Evolutionary conservation across 2,888 invertebrate genomes (phyloP).

Genomic region (Arrhopalites spinosus): DNA sequence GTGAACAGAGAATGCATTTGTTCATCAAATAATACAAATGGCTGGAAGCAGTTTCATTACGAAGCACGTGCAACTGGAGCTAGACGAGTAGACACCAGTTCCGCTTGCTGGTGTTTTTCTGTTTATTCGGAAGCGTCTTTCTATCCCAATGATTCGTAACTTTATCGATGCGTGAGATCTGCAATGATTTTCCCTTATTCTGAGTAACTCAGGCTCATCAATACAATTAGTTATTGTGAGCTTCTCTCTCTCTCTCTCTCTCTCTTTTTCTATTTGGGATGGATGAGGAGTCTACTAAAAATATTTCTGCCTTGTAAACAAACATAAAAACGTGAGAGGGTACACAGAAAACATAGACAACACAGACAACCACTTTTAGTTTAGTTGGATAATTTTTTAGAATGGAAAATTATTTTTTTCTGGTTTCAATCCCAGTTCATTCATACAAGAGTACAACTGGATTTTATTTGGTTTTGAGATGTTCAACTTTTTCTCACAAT

Average conservation of each 20-base stretch:
- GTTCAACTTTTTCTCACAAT: too few relatives aligned
- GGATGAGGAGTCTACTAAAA: too few relatives aligned
- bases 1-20: constrained; percentile 34
- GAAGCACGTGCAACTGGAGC: constrained; percentile 33
- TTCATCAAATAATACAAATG: constrained; percentile 32
- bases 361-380: too few relatives aligned
- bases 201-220: constrained; percentile 9
- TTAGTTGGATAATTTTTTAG: too few relatives aligned
- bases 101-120: neutral
- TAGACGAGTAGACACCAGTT: constrained; percentile 3
- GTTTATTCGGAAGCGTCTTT: constrained; percentile 26
- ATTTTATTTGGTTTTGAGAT: too few relatives aligned
- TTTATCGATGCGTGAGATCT: constrained; percentile 26
- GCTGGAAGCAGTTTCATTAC: constrained; percentile 40
- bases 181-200: constrained; percentile 29
- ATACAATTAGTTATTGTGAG: constrained; percentile 22
- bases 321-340: too few relatives aligned
- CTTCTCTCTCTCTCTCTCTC: neutral
- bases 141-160: neutral
- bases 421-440: too few relatives aligned
- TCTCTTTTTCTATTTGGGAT: neutral
- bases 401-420: too few relatives aligned
- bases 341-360: too few relatives aligned
- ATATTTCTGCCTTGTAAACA: too few relatives aligned
- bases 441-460: too few relatives aligned